Conservation (phyloP, 1,140 invertebrate genomes). For the Eulimnadia texana region DNA sequence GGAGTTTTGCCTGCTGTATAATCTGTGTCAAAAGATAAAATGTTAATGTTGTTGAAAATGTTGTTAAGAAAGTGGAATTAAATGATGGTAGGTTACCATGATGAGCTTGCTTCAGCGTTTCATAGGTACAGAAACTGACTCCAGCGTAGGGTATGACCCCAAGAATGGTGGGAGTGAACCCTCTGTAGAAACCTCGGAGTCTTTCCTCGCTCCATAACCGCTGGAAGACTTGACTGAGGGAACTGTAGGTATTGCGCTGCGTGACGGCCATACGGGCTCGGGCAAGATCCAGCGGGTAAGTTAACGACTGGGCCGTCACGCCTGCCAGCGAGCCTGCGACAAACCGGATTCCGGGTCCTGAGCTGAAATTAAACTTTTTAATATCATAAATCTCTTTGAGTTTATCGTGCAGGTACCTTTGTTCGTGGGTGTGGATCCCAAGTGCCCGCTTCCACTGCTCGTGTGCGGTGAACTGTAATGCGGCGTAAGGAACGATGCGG, state of each 20-base stretch:
- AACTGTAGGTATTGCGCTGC: constrained; percentile 50
- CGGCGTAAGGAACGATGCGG: constrained; percentile 88
- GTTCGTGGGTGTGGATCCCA: constrained; percentile 46
- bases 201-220: constrained; percentile 72
- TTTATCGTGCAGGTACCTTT: constrained; percentile 32
- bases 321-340: constrained; percentile 85
- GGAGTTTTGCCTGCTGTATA: constrained; percentile 19
- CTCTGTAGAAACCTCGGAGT: constrained; percentile 59
- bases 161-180: constrained; percentile 76
- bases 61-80: too few species aligned
- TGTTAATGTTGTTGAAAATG: background rate
- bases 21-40: background rate
- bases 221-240: constrained; percentile 38
- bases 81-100: constrained; percentile 43
- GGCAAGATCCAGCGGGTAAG: constrained; percentile 92
- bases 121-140: constrained; percentile 93
- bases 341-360: constrained; percentile 40
- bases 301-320: constrained; percentile 78
- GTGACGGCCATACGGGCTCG: constrained; percentile 96
- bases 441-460: constrained; percentile 88
- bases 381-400: background rate
- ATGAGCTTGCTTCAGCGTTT: constrained; percentile 73
- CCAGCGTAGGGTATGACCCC: constrained; percentile 96
- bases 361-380: background rate
- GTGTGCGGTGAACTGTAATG: constrained; percentile 91